phyloP scores from a whole-genome alignment of 2,888 invertebrate genomes.

The Schizaphis graminum region DNA sequence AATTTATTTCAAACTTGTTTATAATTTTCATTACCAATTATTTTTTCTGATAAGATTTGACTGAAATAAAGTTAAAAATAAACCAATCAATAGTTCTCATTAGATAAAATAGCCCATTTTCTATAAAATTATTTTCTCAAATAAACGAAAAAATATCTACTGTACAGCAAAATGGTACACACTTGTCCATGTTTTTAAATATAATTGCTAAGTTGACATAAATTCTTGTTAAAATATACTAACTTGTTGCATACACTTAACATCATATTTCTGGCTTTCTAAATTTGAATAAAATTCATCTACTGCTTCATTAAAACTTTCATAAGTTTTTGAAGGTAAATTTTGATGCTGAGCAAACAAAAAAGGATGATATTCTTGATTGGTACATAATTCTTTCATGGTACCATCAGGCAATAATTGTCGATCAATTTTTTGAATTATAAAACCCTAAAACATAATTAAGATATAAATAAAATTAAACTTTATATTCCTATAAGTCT shows the following conservation, averaged over 20 bases:
- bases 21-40: too few relatives aligned
- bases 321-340: slow-evolving; percentile 77
- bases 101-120: too few relatives aligned
- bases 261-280: slow-evolving; percentile 94
- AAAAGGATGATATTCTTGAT: slow-evolving; percentile 95
- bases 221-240: slow-evolving; percentile 24
- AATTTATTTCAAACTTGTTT: too few relatives aligned
- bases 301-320: slow-evolving; percentile 87
- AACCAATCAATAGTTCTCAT: too few relatives aligned
- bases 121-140: too few relatives aligned
- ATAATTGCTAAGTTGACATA: neutral
- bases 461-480: neutral
- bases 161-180: too few relatives aligned
- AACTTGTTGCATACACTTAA: slow-evolving; percentile 79
- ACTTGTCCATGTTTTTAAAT: neutral
- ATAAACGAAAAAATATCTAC: too few relatives aligned
- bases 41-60: too few relatives aligned
- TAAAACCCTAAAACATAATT: slow-evolving; percentile 77
- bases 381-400: slow-evolving; percentile 76
- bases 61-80: too few relatives aligned
- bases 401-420: slow-evolving; percentile 70
- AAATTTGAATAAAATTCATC: slow-evolving; percentile 96
- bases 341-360: slow-evolving; percentile 81
- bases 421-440: slow-evolving; percentile 87
- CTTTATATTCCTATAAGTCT: neutral